Base-by-base conservation (phyloP, 2,888 invertebrate species). In the Biston betularia region DNA sequence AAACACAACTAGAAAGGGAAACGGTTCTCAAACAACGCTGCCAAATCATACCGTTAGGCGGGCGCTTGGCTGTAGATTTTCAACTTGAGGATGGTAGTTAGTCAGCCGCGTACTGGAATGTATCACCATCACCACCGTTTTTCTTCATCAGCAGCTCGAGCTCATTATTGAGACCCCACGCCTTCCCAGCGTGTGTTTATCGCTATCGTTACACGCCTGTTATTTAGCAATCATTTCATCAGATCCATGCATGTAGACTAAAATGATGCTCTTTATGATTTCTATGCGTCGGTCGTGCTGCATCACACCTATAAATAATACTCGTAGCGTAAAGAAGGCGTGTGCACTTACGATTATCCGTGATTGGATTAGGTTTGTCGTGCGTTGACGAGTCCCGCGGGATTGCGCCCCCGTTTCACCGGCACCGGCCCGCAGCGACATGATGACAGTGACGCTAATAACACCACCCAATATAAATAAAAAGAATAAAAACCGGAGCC, bases 331-430 rank as follows among this genome's bases (percentile, higher is more conserved):
- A 68, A 73, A 72, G 85, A 81, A 88, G 89, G 88, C 88, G 89
- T 88, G 88, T 80, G 81, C 81, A 82, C 79, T 83, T 78, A 78
- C 79, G 82, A 81, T 83, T 81, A 81, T 74, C 83, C 79, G 94
- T 95, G 95, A 95, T 95, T 95, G 95, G 95, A 95, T 95, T 95
- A 95, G 95, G 94, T 94, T 83, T 83, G 86, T 84, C 84, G 79
- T 90, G 89, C 79, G 88, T 88, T 94, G 95, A 95, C 95, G 95
- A 95, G 95, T 89, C 95, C 91, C 95, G 74, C 73, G 95, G 94
- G 95, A 95, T 80, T 75, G 69, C 56, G 68, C 65, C 74, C 73
- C 70, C 78, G 72, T 6, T 75, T 67, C 63, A 69, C 93, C 92
- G 94, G 92, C 76, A 75, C 65, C 74, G 78, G 87, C 88, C 87